Percentiles rank a stretch among this genome's conserved stretches.
phyloP scores from a whole-genome alignment of 2,113 vertebrate species.

The Tor tambroides region DNA sequence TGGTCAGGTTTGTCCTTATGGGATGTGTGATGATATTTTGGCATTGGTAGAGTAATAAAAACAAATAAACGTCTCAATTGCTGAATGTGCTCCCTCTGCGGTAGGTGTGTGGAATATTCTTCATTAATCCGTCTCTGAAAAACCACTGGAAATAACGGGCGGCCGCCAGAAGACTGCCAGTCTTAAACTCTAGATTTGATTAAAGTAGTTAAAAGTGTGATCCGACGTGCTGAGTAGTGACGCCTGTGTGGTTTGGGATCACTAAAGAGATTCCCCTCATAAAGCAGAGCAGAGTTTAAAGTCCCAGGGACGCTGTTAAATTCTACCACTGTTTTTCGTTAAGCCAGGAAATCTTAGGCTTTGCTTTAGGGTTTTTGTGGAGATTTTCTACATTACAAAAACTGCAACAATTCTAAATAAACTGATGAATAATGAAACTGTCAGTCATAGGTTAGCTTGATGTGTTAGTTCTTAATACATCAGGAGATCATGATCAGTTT shows the following conservation, averaged over 20 bases:
- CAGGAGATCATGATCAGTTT: background rate
- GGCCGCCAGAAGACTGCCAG: background rate
- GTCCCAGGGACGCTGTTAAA: background rate
- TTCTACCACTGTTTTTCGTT: background rate
- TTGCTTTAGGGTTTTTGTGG: background rate
- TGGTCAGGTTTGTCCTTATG: conserved; percentile 9
- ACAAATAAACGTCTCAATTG: background rate
- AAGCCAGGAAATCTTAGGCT: conserved; percentile 9
- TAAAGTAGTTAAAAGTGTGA: conserved; percentile 33
- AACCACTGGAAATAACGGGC: background rate
- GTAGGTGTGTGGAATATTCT: conserved; percentile 34
- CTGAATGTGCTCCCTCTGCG: conserved; percentile 13
- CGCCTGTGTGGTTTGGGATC: conserved; percentile 23
- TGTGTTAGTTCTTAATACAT: background rate
- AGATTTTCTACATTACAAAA: background rate
- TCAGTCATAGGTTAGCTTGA: background rate
- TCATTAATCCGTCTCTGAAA: background rate
- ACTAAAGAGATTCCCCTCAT: conserved; percentile 6
- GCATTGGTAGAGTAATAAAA: conserved; percentile 15
- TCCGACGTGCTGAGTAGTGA: conserved; percentile 14
- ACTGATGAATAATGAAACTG: background rate
- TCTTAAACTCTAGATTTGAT: background rate
- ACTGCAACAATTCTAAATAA: background rate
- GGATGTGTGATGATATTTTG: conserved; percentile 24
- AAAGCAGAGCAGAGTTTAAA: conserved; percentile 25